Base-by-base conservation (phyloP, 2,888 invertebrate genomes). In the Phaedon cochleariae region DNA sequence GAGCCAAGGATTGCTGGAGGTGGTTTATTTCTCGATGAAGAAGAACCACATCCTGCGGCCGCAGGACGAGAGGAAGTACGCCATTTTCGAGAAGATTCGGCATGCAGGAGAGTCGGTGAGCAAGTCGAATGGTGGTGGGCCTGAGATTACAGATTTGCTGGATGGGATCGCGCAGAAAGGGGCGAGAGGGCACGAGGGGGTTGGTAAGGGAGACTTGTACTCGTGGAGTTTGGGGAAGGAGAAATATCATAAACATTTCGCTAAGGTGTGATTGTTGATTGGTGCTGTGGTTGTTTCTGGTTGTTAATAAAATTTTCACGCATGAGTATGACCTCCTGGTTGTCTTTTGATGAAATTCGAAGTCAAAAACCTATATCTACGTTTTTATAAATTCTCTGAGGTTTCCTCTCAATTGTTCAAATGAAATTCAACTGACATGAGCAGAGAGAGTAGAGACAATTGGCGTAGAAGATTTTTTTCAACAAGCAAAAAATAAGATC, bases 1-100 rank as follows among this genome's bases (percentile, higher is more conserved):
- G 59, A 91, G 90, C 79, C 89, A 90, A 72, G 90, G 92, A 45
- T 86, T 92, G 79, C 80, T 91, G 55, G 90, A 91, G 76, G 87
- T 89, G 81, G 88, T 90, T 65, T 90, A 90, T 78, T 84, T 87
- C 74, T 88, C 89, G 0, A 87, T 91, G 88, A 90, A 89, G 79
- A 87, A 87, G 80, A 90, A 90, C 83, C 90, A 90, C 62, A 88
- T 87, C 0, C 79, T 91, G 59, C 83, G 89, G 71, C 87, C 88
- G 1, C 87, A 88, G 67, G 90, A 90, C 73, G 88, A 90, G 78
- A 85, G 87, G 57, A 90, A 90, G 77, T 90, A 90, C 76, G 88
- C 88, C 51, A 85, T 88, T 55, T 88, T 88, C 75, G 87, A 81
- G 17, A 83, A 83, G 71, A 74, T 81, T 22, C 75, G 78, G n/a